Evolutionary conservation across 2,797 vertebrate genomes (phyloP), one percentile per base, ranked within the genome.

Genomic region (Botia almorhae): DNA sequence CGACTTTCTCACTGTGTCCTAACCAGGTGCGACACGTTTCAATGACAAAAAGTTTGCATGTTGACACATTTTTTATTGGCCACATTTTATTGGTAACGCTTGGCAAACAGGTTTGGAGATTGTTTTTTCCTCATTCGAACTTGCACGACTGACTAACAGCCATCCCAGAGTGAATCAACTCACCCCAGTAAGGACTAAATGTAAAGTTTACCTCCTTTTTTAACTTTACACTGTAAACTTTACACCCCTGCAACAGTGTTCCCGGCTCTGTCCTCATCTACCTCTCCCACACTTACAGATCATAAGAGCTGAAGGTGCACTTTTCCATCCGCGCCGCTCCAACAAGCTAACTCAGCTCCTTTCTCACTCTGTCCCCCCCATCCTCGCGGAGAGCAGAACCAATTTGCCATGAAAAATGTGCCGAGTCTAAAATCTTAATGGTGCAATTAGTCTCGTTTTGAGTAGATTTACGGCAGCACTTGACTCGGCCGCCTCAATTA

Each of bases 241-340:
- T 43, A 43, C 39, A 43, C 8, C 85, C 80, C 23, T 21, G 74
- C 68, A 75, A 75, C 77, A 79, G 81, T 60, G 72, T 60, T 67
- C 43, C 4, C 53, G 60, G 16, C 65, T 39, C 36, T 74, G 82
- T 84, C 74, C 72, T 78, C 73, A 61, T 78, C 78, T 58, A 80
- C 80, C 81, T 71, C 63, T 69, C 69, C 70, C 74, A 73, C 75
- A 68, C 75, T 86, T 83, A 83, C 80, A 70, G 82, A 88, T 89
- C 89, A 88, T 87, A 90, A 91, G 88, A 91, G 93, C 93, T 93
- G 93, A 94, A 92, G 86, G 90, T 89, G 91, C 92, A 92, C 91
- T 93, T 92, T 91, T 86, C 81, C 86, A n/a, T 69, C 48, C n/a
- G 46, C 51, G 23, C 68, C 55, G 81, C 78, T 64, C 76, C 84